Conservation (phyloP, 1,140 invertebrate genomes). For the Drosophila pandora region DNA sequence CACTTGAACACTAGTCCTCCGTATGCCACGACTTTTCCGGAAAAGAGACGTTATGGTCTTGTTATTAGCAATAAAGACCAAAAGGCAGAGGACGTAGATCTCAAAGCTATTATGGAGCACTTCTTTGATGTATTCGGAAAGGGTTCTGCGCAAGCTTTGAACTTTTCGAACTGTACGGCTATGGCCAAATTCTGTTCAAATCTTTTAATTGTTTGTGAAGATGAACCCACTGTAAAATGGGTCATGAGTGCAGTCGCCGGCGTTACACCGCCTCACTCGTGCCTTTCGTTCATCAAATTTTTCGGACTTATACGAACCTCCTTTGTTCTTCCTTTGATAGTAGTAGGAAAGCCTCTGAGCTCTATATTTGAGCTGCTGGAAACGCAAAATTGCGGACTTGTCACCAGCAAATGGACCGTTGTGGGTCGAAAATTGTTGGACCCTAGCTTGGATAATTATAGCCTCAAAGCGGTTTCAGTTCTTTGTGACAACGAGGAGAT, state of each 20-base stretch:
- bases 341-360: constrained; percentile 16
- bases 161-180: constrained; percentile 28
- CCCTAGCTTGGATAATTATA: background rate
- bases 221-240: constrained; percentile 41
- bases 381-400: constrained; percentile 29
- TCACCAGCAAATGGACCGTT: constrained; percentile 41
- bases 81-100: background rate
- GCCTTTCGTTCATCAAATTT: constrained; percentile 32
- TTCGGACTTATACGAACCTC: constrained; percentile 14
- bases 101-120: constrained; percentile 19
- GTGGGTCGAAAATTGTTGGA: constrained; percentile 5
- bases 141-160: background rate
- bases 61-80: constrained; percentile 22
- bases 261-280: constrained; percentile 12
- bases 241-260: constrained; percentile 16
- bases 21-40: constrained; percentile 23
- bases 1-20: background rate
- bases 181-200: constrained; percentile 13
- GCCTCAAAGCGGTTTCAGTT: constrained; percentile 13
- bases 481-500: constrained; percentile 31
- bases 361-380: constrained; percentile 40
- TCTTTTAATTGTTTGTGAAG: constrained; percentile 38
- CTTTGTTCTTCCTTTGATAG: constrained; percentile 33
- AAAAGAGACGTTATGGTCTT: constrained; percentile 30
- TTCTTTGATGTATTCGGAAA: constrained; percentile 25